These are phyloP conservation scores for Lottia gigantea DNA, from an alignment of 2,888 invertebrate genomes.

Conservation along the genomic window DNA sequence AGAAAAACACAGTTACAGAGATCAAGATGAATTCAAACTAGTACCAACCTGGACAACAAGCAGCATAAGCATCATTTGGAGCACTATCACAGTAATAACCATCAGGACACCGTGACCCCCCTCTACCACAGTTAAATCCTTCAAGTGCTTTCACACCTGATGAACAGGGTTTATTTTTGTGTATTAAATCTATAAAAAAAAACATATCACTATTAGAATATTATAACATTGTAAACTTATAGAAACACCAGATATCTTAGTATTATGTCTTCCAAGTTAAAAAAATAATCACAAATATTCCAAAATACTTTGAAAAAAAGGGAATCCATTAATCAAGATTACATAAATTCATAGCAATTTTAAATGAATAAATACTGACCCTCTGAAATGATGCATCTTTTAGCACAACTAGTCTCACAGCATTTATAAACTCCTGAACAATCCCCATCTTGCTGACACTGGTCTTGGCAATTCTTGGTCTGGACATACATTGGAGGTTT, in stretches of 20 bases:
- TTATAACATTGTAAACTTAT: too few relatives aligned
- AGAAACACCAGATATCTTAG: too few relatives aligned
- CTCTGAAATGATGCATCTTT: constrained; percentile 19
- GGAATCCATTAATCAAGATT: too few relatives aligned
- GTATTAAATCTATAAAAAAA: background rate
- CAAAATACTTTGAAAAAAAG: too few relatives aligned
- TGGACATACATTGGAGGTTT: background rate
- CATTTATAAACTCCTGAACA: constrained; percentile 29
- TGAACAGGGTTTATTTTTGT: background rate
- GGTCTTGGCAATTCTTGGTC: constrained; percentile 12
- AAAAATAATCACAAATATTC: too few relatives aligned
- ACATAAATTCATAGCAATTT: too few relatives aligned
- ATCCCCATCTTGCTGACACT: constrained; percentile 27
- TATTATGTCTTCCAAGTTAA: too few relatives aligned
- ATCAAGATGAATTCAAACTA: too few relatives aligned
- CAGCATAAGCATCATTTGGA: constrained; percentile 25
- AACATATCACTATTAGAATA: too few relatives aligned
- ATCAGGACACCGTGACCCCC: constrained; percentile 8
- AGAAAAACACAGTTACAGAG: too few relatives aligned
- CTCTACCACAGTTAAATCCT: background rate
- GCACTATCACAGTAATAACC: constrained; percentile 23
- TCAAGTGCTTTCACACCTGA: background rate
- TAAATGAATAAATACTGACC: background rate
- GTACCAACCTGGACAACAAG: constrained; percentile 20
- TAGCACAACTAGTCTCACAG: constrained; percentile 31